Base-by-base conservation (phyloP, 2,797 vertebrate genomes). In the Rhynchotus rufescens region DNA sequence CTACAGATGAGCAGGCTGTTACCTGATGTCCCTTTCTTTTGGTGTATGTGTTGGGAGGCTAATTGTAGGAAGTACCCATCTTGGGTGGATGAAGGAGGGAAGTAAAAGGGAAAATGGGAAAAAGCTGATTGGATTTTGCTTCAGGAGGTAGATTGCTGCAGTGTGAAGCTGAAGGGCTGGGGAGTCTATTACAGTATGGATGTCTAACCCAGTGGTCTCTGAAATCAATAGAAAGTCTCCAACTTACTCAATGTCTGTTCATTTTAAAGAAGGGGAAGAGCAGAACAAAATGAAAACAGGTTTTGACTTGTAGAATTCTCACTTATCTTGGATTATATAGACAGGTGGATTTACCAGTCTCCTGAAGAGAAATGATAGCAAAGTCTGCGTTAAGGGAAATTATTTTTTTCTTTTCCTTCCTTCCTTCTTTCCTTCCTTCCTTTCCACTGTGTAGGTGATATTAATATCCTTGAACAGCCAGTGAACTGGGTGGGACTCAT, bases 361-460 rank as follows among this genome's bases (percentile, higher is more conserved):
- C 65, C 15, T 36, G 51, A 22, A 81, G 15, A 89, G 62, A 78
- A 21, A 89, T 78, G 89, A 59, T n/a, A 74, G 54, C 28, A 40
- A 64, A 78, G 26, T 65, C 77, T 85, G 12, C 74, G 62, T 86
- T 80, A 75, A 87, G 66, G 25, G 49, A 83, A 80, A 83, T 77
- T 10, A 16, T 44, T 93, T 57, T 15, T 57, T 45, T 30, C 15
- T 30, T 28, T 28, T 52, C 23, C 12, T 49, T 25, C 12, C 6
- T 49, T 49, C 47, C 23, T 49, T 49, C 12, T 49, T 49, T 21
- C 42, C 45, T 47, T 47, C 45, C 10, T 47, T 47, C 20, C 40
- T 40, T 40, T 59, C 15, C 4, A 4, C 72, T 28, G 14, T 23
- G 6, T 23, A 61, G 30, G 9, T 89, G 54, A 14, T 74, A 76